phyloP scores from a whole-genome alignment of 2,888 invertebrate species.

The Petrolisthes manimaculis region DNA sequence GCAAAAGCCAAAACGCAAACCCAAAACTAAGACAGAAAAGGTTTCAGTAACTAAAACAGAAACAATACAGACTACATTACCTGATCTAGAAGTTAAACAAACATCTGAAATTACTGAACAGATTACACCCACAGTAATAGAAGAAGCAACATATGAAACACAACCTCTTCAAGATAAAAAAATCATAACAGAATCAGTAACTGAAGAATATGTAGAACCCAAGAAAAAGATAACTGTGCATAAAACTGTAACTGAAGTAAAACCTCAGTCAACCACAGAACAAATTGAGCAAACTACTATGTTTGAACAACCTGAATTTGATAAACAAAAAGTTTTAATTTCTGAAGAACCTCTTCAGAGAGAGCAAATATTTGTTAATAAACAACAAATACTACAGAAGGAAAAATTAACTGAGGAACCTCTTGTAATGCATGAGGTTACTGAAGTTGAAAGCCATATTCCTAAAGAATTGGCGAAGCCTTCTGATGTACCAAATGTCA shows the following conservation, averaged over 20 bases:
- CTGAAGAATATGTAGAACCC: conserved; percentile 26
- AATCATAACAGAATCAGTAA: not conserved
- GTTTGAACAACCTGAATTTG: conserved; percentile 31
- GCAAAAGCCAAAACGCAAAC: conserved; percentile 5
- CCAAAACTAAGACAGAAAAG: not conserved
- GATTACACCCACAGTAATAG: conserved; percentile 10
- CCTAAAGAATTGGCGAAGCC: conserved; percentile 28
- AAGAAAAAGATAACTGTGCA: conserved; percentile 35
- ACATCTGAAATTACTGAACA: not conserved
- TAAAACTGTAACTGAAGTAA: conserved; percentile 19
- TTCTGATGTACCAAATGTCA: conserved; percentile 15
- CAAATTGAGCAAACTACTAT: conserved; percentile 25
- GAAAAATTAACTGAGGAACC: conserved; percentile 38
- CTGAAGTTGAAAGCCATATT: conserved; percentile 22
- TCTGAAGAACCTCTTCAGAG: conserved; percentile 31
- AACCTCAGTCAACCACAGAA: conserved; percentile 30
- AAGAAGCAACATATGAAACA: conserved; percentile 12
- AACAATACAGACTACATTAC: conserved; percentile 2
- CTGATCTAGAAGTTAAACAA: conserved; percentile 3
- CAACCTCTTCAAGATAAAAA: conserved; percentile 8
- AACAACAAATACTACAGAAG: conserved; percentile 38
- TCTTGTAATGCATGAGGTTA: conserved; percentile 29
- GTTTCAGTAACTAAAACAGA: not conserved
- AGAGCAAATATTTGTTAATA: conserved; percentile 20
- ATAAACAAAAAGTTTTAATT: conserved; percentile 13